phyloP scores from a whole-genome alignment of 2,113 vertebrate genomes.

The Hemichromis elongatus region DNA sequence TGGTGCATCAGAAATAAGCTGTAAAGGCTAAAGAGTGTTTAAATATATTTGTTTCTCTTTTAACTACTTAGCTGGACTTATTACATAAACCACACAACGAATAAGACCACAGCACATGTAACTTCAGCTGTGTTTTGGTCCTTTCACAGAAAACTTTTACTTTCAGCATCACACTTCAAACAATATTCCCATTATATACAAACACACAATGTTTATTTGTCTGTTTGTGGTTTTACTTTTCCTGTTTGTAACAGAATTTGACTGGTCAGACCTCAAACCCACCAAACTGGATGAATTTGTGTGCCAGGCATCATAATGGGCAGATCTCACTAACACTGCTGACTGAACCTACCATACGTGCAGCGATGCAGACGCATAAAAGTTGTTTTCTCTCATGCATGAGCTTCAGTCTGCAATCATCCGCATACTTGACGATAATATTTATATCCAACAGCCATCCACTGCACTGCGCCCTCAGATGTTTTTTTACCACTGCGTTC shows the following conservation, averaged over 20 bases:
- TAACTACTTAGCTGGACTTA: neutral
- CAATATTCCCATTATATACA: neutral
- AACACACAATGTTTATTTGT: neutral
- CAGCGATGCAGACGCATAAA: neutral
- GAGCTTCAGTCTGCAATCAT: neutral
- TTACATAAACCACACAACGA: neutral
- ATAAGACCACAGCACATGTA: neutral
- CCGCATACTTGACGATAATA: neutral
- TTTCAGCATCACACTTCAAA: neutral
- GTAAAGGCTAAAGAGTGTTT: neutral
- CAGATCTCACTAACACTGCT: neutral
- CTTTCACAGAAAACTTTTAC: neutral
- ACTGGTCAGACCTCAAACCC: neutral
- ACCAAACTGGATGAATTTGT: neutral
- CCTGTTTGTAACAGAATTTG: neutral
- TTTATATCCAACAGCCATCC: neutral
- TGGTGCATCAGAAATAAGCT: neutral
- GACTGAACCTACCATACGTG: neutral
- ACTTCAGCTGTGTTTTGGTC: neutral
- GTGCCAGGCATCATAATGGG: neutral
- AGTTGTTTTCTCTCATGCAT: neutral
- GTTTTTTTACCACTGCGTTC: too few relatives aligned
- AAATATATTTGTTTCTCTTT: neutral
- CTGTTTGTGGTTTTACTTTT: neutral
- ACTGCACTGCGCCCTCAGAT: neutral